Evolutionary conservation across 2,113 vertebrate species (phyloP).

Genomic region (Tiliqua scincoides): DNA sequence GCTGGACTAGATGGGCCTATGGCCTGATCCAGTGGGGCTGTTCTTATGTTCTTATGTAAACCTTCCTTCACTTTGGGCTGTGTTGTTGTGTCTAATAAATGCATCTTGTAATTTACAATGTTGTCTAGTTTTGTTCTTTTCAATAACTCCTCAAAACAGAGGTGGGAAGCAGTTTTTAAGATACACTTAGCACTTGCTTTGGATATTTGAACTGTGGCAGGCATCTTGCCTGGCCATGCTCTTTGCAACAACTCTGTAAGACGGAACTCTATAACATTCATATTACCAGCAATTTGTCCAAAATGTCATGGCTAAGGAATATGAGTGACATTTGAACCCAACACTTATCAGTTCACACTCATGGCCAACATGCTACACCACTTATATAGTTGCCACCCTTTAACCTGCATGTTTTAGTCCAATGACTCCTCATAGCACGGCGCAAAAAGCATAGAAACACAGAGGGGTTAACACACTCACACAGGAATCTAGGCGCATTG

Average conservation of each 20-base stretch:
- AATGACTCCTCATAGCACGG: not conserved
- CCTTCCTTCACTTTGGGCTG: slow-evolving; percentile 19
- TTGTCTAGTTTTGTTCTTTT: not conserved
- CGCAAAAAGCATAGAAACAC: not conserved
- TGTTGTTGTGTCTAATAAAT: slow-evolving; percentile 69
- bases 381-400: not conserved
- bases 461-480: not conserved
- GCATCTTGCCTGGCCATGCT: not conserved
- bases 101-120: slow-evolving; percentile 33
- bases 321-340: too few species aligned
- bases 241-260: not conserved
- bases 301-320: too few species aligned
- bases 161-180: too few species aligned
- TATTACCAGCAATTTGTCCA: not conserved
- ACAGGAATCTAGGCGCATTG: not conserved
- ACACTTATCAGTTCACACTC: too few species aligned
- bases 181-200: not conserved
- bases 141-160: not conserved
- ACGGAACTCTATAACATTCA: not conserved
- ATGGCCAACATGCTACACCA: not conserved
- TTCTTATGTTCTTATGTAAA: too few species aligned
- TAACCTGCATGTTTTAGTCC: not conserved
- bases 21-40: too few species aligned
- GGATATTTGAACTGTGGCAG: not conserved
- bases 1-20: too few species aligned